Percentiles rank a stretch among this genome's conserved stretches.
These are phyloP conservation scores for Phoxinus dragarum DNA, from an alignment of 2,797 vertebrate species.

Conservation along the genomic window DNA sequence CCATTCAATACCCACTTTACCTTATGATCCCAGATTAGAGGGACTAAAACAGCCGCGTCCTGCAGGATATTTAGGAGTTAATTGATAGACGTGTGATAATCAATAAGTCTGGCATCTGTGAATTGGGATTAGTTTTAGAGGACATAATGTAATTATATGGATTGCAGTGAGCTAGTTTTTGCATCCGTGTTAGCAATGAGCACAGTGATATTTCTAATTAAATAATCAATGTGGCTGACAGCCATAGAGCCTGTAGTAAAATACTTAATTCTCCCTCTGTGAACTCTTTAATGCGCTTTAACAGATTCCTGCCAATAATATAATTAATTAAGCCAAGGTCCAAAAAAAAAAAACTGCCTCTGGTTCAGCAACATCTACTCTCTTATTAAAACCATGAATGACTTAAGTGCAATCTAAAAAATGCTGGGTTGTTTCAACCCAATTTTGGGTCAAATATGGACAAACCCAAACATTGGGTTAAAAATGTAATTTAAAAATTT, in stretches of 20 bases:
- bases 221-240: conserved; percentile 55
- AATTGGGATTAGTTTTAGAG: conserved; percentile 42
- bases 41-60: conserved; percentile 23
- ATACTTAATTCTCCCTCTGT: conserved; percentile 70
- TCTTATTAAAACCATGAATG: conserved; percentile 7
- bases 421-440: too few relatives aligned
- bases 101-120: conserved; percentile 71
- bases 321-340: conserved; percentile 67
- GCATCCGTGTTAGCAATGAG: conserved; percentile 45
- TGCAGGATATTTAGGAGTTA: conserved; percentile 32
- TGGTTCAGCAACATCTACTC: conserved; percentile 21
- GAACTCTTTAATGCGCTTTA: conserved; percentile 74
- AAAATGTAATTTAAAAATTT: too few relatives aligned
- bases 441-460: too few relatives aligned
- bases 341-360: neutral
- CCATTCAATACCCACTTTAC: conserved; percentile 34
- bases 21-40: conserved; percentile 42
- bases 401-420: too few relatives aligned
- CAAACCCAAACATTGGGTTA: too few relatives aligned
- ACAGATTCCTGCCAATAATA: conserved; percentile 77
- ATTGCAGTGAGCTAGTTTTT: conserved; percentile 35
- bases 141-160: conserved; percentile 58
- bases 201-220: conserved; percentile 67
- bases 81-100: conserved; percentile 78
- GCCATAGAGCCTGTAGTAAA: conserved; percentile 53